These are phyloP conservation scores for Electrona antarctica DNA, from an alignment of 2,113 vertebrate species.

Conservation along the genomic window DNA sequence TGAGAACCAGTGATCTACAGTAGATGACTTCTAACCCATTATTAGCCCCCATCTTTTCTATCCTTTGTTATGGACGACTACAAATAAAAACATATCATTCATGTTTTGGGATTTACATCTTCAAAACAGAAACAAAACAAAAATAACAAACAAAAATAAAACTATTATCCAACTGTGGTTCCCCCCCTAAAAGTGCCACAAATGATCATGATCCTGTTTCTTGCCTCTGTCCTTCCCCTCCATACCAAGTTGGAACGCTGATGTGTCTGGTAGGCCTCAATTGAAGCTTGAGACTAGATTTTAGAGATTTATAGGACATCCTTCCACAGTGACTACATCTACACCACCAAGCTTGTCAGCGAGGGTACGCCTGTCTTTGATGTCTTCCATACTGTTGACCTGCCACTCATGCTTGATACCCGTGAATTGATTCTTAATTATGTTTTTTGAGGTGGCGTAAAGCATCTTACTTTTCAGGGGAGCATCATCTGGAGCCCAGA, in stretches of 20 bases:
- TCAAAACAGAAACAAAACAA: constrained; percentile 46
- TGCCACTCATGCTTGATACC: constrained; percentile 94
- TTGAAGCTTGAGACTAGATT: constrained; percentile 58
- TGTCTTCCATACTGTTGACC: constrained; percentile 86
- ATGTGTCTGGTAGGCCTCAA: constrained; percentile 75
- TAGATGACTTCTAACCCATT: constrained; percentile 39
- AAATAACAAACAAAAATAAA: constrained; percentile 44
- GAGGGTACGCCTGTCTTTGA: constrained; percentile 85
- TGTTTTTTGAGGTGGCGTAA: constrained; percentile 93
- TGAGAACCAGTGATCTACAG: no score
- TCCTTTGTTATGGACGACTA: constrained; percentile 52
- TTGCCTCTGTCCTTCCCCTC: constrained; percentile 62
- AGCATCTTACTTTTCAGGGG: constrained; percentile 93
- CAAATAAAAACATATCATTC: constrained; percentile 67
- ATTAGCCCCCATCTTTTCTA: constrained; percentile 17
- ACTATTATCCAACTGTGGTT: constrained; percentile 54
- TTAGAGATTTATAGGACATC: constrained; percentile 80
- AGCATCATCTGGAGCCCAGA: constrained; percentile 89
- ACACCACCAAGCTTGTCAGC: constrained; percentile 87
- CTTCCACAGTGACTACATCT: constrained; percentile 84
- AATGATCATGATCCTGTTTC: constrained; percentile 64
- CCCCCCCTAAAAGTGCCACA: constrained; percentile 58
- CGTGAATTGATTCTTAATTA: constrained; percentile 89
- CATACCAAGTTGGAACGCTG: constrained; percentile 76
- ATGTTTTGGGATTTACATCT: constrained; percentile 66